Conservation (phyloP, 2,888 invertebrate genomes). For the Auanema freiburgensis region DNA sequence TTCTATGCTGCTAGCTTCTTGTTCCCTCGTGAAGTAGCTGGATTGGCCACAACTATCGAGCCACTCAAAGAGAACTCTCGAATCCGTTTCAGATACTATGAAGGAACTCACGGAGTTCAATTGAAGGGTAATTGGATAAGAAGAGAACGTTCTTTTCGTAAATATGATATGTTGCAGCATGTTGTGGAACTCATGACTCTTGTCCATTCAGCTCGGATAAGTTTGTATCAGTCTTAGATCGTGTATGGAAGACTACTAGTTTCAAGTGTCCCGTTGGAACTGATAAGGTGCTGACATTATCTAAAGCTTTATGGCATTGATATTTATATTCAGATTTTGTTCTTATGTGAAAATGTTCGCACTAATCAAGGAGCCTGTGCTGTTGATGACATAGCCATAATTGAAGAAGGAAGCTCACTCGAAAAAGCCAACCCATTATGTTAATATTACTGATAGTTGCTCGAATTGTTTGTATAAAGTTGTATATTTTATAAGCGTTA, state of each 20-base stretch:
- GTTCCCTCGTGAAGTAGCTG: slow-evolving; percentile 62
- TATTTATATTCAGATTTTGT: slow-evolving; percentile 51
- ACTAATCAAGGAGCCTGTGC: slow-evolving; percentile 64
- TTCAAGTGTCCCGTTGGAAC: slow-evolving; percentile 62
- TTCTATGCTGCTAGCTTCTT: slow-evolving; percentile 63
- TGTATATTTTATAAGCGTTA: too few relatives aligned
- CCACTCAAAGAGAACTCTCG: slow-evolving; percentile 50
- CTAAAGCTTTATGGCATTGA: slow-evolving; percentile 11
- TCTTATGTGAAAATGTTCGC: slow-evolving; percentile 63
- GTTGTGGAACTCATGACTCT: slow-evolving; percentile 45
- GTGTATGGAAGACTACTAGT: slow-evolving; percentile 60
- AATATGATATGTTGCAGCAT: slow-evolving; percentile 26
- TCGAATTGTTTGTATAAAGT: too few relatives aligned
- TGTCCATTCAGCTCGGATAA: slow-evolving; percentile 60
- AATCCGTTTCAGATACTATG: slow-evolving; percentile 62
- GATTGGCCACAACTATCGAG: slow-evolving; percentile 49
- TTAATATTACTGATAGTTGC: slow-evolving; percentile 18
- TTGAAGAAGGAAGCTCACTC: slow-evolving; percentile 47
- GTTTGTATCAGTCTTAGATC: slow-evolving; percentile 61
- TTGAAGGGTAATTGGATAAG: slow-evolving; percentile 45
- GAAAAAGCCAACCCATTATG: slow-evolving; percentile 50
- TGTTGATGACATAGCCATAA: slow-evolving; percentile 60
- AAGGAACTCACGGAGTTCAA: slow-evolving; percentile 64
- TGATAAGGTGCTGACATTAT: slow-evolving; percentile 48
- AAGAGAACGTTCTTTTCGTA: neutral